Evolutionary conservation across 2,797 vertebrate species (phyloP).

Genomic region (Mycteria americana): DNA sequence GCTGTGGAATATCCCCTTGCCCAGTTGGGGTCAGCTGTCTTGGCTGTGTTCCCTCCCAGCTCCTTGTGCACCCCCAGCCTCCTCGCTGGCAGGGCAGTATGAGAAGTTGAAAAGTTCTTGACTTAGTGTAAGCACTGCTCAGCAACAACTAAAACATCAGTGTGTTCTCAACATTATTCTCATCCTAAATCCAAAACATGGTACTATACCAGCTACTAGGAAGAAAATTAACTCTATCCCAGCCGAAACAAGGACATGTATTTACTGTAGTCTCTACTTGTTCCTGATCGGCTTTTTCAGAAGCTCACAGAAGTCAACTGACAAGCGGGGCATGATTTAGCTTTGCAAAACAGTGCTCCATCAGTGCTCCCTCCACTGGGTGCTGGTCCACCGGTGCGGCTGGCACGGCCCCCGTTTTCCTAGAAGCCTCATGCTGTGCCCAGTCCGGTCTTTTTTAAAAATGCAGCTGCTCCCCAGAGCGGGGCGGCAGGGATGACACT

Average conservation of each 20-base stretch:
- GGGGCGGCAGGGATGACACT: background rate
- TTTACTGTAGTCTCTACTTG: background rate
- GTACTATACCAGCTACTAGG: background rate
- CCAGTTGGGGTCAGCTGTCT: too few species aligned
- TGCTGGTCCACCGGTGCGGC: fast-evolving
- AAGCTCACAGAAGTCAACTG: background rate
- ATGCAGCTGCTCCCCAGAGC: background rate
- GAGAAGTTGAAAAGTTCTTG: background rate
- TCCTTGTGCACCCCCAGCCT: too few species aligned
- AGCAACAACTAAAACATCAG: too few species aligned
- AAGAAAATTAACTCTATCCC: background rate
- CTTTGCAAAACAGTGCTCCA: background rate
- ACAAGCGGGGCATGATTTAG: background rate
- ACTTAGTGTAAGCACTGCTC: too few species aligned
- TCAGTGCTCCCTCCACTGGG: fast-evolving
- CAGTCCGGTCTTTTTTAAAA: background rate
- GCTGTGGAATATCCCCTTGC: too few species aligned
- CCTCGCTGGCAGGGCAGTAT: background rate
- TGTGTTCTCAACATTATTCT: too few species aligned
- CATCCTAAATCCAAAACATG: too few species aligned
- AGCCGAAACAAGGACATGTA: background rate
- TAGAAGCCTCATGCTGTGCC: background rate
- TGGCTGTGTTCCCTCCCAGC: too few species aligned
- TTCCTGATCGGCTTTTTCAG: background rate
- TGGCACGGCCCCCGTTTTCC: background rate